Evolutionary conservation across 2,888 invertebrate species (phyloP).

Genomic region (Cyrtodaria siliqua): DNA sequence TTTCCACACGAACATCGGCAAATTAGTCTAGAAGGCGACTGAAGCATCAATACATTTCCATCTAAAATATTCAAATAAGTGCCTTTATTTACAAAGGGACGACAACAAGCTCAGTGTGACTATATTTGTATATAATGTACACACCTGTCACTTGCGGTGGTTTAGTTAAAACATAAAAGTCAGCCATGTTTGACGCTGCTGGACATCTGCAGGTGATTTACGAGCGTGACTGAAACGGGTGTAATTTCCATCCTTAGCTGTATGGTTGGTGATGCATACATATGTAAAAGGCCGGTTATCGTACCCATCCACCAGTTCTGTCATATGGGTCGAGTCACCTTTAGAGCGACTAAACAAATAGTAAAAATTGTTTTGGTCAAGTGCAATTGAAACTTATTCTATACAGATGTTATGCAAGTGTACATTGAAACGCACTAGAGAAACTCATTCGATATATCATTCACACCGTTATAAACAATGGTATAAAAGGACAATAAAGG

Average conservation of each 20-base stretch:
- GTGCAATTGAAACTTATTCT: no score
- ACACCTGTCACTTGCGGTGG: constrained; percentile 31
- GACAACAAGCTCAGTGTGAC: no score
- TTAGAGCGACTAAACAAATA: constrained; percentile 15
- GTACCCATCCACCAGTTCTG: constrained; percentile 28
- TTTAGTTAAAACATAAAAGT: constrained; percentile 22
- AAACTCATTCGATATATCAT: no score
- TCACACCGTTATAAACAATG: no score
- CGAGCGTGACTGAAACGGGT: constrained; percentile 28
- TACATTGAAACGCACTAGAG: no score
- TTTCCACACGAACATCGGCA: no score
- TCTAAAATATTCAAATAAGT: no score
- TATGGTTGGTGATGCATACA: constrained; percentile 25
- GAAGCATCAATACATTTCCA: no score
- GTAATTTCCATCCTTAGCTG: constrained; percentile 39
- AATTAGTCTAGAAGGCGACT: no score
- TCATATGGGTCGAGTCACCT: not conserved
- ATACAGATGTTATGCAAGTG: no score
- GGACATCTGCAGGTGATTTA: constrained; percentile 44
- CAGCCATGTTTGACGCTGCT: constrained; percentile 8
- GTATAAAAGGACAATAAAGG: no score
- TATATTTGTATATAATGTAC: not conserved
- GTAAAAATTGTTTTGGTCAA: not conserved
- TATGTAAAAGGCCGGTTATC: constrained; percentile 25
- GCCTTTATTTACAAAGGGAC: no score